phyloP scores from a whole-genome alignment of 2,113 vertebrate genomes.

The Neolamprologus cancellatus region DNA sequence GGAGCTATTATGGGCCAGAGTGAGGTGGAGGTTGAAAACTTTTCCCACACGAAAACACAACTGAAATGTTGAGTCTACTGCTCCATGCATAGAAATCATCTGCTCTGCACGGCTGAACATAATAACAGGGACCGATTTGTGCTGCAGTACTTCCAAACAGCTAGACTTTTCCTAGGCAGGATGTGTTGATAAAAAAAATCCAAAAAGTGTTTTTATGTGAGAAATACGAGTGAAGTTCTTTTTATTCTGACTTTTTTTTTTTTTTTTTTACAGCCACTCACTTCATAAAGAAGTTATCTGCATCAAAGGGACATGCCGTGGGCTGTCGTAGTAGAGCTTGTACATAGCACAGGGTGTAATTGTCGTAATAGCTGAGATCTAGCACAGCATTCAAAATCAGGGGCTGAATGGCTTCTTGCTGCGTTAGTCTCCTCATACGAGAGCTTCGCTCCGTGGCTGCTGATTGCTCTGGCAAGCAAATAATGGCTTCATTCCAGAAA shows the following conservation, averaged over 20 bases:
- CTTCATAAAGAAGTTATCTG: background rate
- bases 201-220: background rate
- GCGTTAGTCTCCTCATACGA: background rate
- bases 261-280: background rate
- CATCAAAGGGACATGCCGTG: background rate
- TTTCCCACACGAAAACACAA: constrained; percentile 14
- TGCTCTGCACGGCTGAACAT: constrained; percentile 41
- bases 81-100: constrained; percentile 39
- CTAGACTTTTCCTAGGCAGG: background rate
- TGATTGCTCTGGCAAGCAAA: constrained; percentile 16
- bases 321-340: background rate
- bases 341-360: background rate
- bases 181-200: background rate
- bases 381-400: constrained; percentile 17
- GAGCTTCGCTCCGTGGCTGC: background rate
- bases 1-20: background rate
- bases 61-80: constrained; percentile 56
- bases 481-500: constrained; percentile 11
- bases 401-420: constrained; percentile 24
- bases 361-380: constrained; percentile 17
- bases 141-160: background rate
- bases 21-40: background rate
- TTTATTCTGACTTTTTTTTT: background rate
- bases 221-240: background rate
- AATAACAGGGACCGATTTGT: constrained; percentile 56